Evolutionary conservation across 2,888 invertebrate genomes (phyloP).

Genomic region (Cosmorhoe ocellata): DNA sequence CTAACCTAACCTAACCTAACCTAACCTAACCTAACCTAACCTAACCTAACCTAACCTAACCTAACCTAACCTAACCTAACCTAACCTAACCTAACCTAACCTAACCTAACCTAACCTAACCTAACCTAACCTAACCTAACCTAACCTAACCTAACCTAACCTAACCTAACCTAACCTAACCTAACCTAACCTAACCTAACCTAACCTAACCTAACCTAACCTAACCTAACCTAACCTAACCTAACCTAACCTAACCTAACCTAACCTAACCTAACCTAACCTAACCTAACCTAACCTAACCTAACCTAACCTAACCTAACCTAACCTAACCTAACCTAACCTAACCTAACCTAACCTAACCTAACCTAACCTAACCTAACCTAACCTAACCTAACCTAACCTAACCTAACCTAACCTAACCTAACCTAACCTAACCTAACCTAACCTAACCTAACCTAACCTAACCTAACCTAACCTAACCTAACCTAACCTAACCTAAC

Average conservation of each 20-base stretch:
- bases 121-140: constrained; percentile 21
- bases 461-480: constrained; percentile 14
- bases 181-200: constrained; percentile 22
- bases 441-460: constrained; percentile 23
- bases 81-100: constrained; percentile 27
- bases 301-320: constrained; percentile 2
- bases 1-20: constrained; percentile 25
- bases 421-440: constrained; percentile 23
- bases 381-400: constrained; percentile 15
- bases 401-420: constrained; percentile 29
- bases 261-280: constrained; percentile 20
- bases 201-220: constrained; percentile 23
- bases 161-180: constrained; percentile 24
- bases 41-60: constrained; percentile 30
- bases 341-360: constrained; percentile 6
- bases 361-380: constrained; percentile 8
- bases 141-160: constrained; percentile 24
- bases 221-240: constrained; percentile 16
- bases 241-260: constrained; percentile 14
- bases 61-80: constrained; percentile 30
- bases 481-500: constrained; percentile 16
- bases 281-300: constrained; percentile 4
- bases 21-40: constrained; percentile 29
- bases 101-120: constrained; percentile 21
- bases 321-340: constrained; percentile 5